Conservation (phyloP, 2,888 invertebrate genomes). For the Pediacus dermestoides region DNA sequence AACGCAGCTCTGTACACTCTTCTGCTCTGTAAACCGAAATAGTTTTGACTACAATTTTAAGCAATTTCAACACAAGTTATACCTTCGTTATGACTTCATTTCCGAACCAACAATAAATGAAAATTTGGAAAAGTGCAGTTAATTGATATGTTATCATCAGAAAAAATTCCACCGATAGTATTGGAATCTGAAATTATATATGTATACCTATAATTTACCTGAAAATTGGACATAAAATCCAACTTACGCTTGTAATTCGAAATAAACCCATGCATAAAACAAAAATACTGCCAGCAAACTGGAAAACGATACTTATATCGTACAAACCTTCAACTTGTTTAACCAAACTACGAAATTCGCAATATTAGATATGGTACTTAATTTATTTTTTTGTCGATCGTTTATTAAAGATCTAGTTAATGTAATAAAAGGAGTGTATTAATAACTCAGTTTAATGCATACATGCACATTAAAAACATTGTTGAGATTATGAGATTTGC, state of each 20-base stretch:
- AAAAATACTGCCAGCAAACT: conserved; percentile 4
- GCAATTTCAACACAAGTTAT: neutral
- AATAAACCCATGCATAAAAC: neutral
- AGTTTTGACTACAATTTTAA: neutral
- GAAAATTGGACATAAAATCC: neutral
- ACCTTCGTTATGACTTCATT: conserved; percentile 5
- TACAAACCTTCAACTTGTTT: conserved; percentile 5
- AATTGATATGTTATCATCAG: conserved; percentile 1
- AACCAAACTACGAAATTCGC: conserved; percentile 1
- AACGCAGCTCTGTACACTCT: neutral
- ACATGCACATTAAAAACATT: no score
- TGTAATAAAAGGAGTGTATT: no score
- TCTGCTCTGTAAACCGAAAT: neutral
- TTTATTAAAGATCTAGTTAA: no score
- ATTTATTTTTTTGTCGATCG: no score
- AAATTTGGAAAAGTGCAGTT: neutral
- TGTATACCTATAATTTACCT: no score
- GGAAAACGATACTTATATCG: conserved; percentile 5
- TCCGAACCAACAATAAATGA: conserved; percentile 6
- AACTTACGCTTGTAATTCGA: conserved; percentile 1
- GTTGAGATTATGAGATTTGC: no score
- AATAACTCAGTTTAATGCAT: no score
- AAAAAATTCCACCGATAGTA: conserved; percentile 1
- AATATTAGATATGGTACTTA: no score
- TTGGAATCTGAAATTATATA: neutral